Evolutionary conservation across 2,113 vertebrate species (phyloP).

Genomic region (Corydoras maculifer): DNA sequence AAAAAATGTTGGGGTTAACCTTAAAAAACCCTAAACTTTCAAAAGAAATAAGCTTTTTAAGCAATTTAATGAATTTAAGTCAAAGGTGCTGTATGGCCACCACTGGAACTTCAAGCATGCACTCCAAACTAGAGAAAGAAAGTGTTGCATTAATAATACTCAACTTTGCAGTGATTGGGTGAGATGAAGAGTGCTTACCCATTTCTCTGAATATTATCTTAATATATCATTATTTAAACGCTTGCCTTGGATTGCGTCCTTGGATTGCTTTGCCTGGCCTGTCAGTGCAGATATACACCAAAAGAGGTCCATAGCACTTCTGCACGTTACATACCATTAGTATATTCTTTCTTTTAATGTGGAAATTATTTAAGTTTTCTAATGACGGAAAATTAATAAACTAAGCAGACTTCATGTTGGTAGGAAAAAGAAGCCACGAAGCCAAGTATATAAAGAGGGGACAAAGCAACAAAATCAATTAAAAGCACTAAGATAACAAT

Average conservation of each 20-base stretch:
- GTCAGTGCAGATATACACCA: conserved; percentile 3
- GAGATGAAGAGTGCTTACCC: neutral
- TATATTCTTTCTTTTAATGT: neutral
- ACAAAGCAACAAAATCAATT: too few species aligned
- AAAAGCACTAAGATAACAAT: too few species aligned
- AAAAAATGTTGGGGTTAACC: too few species aligned
- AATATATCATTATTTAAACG: conserved; percentile 6
- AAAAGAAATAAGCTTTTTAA: too few species aligned
- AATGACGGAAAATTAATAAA: neutral
- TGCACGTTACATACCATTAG: conserved; percentile 22
- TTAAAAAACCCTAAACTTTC: too few species aligned
- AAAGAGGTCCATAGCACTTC: conserved; percentile 11
- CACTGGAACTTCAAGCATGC: too few species aligned
- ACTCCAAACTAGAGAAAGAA: too few species aligned
- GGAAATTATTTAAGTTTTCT: conserved; percentile 8
- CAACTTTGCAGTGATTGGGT: neutral
- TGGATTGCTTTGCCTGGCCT: conserved; percentile 1
- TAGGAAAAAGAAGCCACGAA: too few species aligned
- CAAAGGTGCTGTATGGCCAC: too few species aligned
- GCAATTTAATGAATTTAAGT: too few species aligned
- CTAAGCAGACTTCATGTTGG: too few species aligned
- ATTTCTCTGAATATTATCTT: neutral
- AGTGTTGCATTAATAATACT: neutral
- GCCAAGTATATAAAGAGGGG: too few species aligned
- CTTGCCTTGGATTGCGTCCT: conserved; percentile 4